These are phyloP conservation scores for Aquatica leii DNA, from an alignment of 2,888 invertebrate species.

Conservation along the genomic window DNA sequence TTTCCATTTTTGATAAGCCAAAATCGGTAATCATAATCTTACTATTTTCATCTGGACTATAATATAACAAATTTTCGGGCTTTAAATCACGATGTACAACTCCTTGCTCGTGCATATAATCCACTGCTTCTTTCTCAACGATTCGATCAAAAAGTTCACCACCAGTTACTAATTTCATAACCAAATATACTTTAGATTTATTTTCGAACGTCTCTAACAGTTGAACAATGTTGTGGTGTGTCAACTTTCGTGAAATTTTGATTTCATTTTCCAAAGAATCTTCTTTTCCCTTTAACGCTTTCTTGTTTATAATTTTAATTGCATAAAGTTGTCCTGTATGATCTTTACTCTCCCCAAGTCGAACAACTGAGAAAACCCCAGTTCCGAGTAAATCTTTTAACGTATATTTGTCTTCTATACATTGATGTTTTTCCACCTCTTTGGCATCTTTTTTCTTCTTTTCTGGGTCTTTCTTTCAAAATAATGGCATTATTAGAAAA, in stretches of 20 bases:
- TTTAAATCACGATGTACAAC: no score
- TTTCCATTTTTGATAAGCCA: constrained; percentile 99
- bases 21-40: constrained; percentile 99
- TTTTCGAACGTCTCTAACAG: constrained; percentile 98
- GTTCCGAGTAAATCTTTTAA: constrained; percentile 92
- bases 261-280: constrained; percentile 99
- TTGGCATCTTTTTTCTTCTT: constrained; percentile 84
- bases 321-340: constrained; percentile 91
- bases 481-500: constrained; percentile 82
- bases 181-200: constrained; percentile 95
- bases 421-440: constrained; percentile 79
- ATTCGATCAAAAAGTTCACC: constrained; percentile 99
- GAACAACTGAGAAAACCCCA: constrained; percentile 98
- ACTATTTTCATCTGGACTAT: constrained; percentile 96
- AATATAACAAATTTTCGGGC: constrained; percentile 97
- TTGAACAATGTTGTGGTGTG: constrained; percentile 98
- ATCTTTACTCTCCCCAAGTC: constrained; percentile 94
- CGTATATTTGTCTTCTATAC: constrained; percentile 89
- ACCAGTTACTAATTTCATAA: constrained; percentile 98
- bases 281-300: constrained; percentile 98
- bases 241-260: constrained; percentile 94
- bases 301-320: constrained; percentile 99
- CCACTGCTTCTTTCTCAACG: constrained; percentile 98
- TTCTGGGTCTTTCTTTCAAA: constrained; percentile 87
- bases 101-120: constrained; percentile 99